Evolutionary conservation across 2,113 vertebrate species (phyloP), one percentile per base, ranked within the genome.

Genomic region (Syngnathus floridae): DNA sequence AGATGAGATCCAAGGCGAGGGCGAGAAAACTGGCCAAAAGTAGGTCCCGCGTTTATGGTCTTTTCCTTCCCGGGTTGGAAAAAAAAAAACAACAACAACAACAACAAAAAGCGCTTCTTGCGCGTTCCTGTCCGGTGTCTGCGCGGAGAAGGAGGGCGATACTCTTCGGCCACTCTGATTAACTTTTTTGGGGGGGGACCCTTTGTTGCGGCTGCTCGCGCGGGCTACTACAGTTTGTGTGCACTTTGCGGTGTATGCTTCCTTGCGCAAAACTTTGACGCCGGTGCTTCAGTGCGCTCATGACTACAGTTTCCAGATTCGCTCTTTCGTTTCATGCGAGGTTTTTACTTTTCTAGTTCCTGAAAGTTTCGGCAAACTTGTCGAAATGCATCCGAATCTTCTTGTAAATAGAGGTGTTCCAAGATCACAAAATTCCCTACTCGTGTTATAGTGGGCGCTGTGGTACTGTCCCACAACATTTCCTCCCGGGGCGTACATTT

Each of bases 21-120:
- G 96, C 95, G 92, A 93, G 96, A 92, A 98, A 98, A 94, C 96
- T 98, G 89, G 94, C 96, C 90, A 97, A 98, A 95, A 97, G 95
- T 97, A 93, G 92, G 94, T 94, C 84, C 46, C 8, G 26, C 14
- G 3, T 78, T 82, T 85, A 75, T 82, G 64, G 55, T 6, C 58
- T 83, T 76, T 75, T 49, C 22, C 26, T 19, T 35, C 62, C 48
- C 46, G 60, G 40, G 7, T 62, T 35, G 26, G 5, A 17, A 35
- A 35, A 35, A 55, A 55, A 12, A 26, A 21, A 6, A 54, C 31
- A 14, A 5, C 17, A 40, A 40, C 1, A 19, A 19, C 7, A 17
- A n/a, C 5, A 22, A 31, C 3, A 55, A 43, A 61, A 61, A 61
- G n/a, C 40, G 12, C 40, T 61, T 43, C 45, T 36, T 64, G 16